phyloP scores from a whole-genome alignment of 2,888 invertebrate species.

The Spodoptera littoralis region DNA sequence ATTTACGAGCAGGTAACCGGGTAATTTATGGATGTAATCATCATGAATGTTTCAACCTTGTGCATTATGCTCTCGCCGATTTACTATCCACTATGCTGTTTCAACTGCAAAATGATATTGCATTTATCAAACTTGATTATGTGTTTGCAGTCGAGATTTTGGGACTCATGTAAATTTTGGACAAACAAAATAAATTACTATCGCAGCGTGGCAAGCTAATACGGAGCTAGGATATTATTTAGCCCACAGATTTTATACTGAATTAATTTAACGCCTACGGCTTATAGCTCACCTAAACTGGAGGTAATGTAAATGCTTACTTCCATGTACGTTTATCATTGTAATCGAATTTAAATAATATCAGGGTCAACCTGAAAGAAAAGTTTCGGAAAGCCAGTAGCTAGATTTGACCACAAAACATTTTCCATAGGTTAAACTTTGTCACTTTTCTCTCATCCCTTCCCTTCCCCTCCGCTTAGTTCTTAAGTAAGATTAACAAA shows the following conservation, averaged over 20 bases:
- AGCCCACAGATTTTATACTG: neutral
- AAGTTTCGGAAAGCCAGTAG: no score
- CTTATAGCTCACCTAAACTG: no score
- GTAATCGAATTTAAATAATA: no score
- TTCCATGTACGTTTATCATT: no score
- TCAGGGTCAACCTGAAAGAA: no score
- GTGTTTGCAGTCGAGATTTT: slow-evolving; percentile 18
- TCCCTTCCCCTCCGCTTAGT: no score
- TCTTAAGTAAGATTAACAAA: no score
- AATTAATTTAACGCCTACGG: no score
- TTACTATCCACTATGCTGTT: slow-evolving; percentile 53
- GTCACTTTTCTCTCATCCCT: no score
- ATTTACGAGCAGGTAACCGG: slow-evolving; percentile 71
- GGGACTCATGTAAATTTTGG: slow-evolving; percentile 15
- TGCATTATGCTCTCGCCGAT: slow-evolving; percentile 62
- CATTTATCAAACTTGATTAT: slow-evolving; percentile 39
- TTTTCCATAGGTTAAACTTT: no score
- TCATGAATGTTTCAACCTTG: slow-evolving; percentile 72
- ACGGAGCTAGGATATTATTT: slow-evolving; percentile 2
- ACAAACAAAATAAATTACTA: slow-evolving; percentile 35
- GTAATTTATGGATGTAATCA: slow-evolving; percentile 78
- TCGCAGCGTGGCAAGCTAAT: slow-evolving; percentile 20
- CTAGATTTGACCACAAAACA: no score
- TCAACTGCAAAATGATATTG: slow-evolving; percentile 49
- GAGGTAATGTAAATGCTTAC: no score